Conservation (phyloP, 2,113 vertebrate genomes). For the Nymphicus hollandicus region DNA sequence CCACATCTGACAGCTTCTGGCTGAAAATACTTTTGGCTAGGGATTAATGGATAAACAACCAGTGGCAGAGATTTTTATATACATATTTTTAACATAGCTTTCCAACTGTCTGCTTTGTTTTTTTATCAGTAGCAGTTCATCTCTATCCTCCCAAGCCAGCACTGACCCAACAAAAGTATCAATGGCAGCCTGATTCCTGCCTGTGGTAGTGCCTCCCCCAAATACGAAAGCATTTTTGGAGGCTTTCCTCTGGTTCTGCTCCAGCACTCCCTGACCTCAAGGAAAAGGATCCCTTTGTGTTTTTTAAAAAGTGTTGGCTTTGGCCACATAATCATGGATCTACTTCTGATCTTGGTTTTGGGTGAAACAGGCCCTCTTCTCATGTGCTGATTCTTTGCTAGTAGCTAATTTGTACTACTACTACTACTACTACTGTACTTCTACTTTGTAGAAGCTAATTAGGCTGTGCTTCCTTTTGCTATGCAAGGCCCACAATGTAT, state of each 20-base stretch:
- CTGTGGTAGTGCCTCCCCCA: background rate
- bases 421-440: no score
- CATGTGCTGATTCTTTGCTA: background rate
- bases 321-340: background rate
- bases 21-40: slow-evolving; percentile 10
- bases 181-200: background rate
- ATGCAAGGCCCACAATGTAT: background rate
- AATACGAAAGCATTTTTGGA: background rate
- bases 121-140: background rate
- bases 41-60: slow-evolving; percentile 13
- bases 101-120: background rate
- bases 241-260: background rate
- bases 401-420: no score
- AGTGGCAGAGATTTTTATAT: slow-evolving; percentile 23
- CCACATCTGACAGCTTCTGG: background rate
- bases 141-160: background rate
- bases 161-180: background rate
- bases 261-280: background rate
- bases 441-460: background rate
- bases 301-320: background rate
- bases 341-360: background rate
- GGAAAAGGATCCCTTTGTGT: background rate
- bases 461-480: background rate
- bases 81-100: background rate
- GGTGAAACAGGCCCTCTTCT: background rate